Base-by-base conservation (phyloP, 2,797 vertebrate genomes). In the Rhodeus uyekii region DNA sequence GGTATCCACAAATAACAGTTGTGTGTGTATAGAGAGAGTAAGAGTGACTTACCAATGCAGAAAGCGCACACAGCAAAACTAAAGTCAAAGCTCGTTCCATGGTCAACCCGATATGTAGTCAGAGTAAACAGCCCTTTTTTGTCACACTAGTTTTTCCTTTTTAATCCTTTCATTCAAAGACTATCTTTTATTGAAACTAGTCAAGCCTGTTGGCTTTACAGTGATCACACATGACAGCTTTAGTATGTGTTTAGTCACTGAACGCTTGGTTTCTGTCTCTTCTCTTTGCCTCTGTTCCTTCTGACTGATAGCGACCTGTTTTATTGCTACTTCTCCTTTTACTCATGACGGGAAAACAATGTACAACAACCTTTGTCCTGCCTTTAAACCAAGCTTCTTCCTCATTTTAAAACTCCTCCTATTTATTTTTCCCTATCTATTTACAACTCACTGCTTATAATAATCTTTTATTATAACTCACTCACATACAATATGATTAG, bases 281-380 rank as follows among this genome's bases (percentile, higher is more conserved):
- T 60, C 36, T 48, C 64, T 50, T 48, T 48, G 12, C 34, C 27
- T 64, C 76, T 75, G 39, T 90, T 87, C 89, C 83, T 85, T 48
- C 48, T 83, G 83, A 78, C 75, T 58, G 72, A 75, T 86, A 83
- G 85, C 63, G 79, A 79, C 78, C 71, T 78, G 79, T 84, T 88
- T 86, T 89, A 89, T 85, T 86, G 44, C 68, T 84, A 86, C 92
- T 93, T 93, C 92, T 93, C 86, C 86, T 83, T 86, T 78, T 69
- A 73, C 50, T 76, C 90, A 85, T 86, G 80, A 82, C 83, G 86
- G 74, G 86, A 88, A 81, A 80, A 87, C 50, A 88, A 78, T 67
- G 82, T 55, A 81, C 44, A 53, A 48, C 87, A 89, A 92, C 91
- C 92, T 94, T 93, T 94, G 90, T 76, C 69, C 88, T 89, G 79